phyloP scores from a whole-genome alignment of 2,888 invertebrate genomes.

The Aplocera efformata region DNA sequence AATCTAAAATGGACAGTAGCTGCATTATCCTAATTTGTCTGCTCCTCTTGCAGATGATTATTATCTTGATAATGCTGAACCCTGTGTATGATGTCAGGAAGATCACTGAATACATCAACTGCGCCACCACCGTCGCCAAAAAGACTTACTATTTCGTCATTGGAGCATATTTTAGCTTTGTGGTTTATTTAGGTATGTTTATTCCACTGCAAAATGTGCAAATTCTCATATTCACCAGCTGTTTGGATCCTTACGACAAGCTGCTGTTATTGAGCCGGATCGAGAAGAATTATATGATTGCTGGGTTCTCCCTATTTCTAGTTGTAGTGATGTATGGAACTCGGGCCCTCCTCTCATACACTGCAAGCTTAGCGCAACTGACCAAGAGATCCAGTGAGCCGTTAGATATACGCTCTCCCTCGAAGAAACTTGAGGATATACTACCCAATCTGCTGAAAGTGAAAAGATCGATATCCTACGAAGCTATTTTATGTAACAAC shows the following conservation, averaged over 20 bases:
- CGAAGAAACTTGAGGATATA: slow-evolving; percentile 33
- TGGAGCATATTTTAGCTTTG: slow-evolving; percentile 42
- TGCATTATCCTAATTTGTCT: slow-evolving; percentile 46
- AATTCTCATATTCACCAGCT: slow-evolving; percentile 38
- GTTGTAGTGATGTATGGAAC: slow-evolving; percentile 56
- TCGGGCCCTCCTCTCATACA: slow-evolving; percentile 45
- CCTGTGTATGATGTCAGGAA: slow-evolving; percentile 55
- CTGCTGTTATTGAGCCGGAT: slow-evolving; percentile 43
- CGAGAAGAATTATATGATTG: slow-evolving; percentile 60
- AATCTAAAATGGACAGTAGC: slow-evolving; percentile 50
- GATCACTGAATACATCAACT: slow-evolving; percentile 40
- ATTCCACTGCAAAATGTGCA: slow-evolving; percentile 50
- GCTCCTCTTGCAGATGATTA: slow-evolving; percentile 56
- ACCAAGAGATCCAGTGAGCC: slow-evolving; percentile 33
- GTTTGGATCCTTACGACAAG: slow-evolving; percentile 46
- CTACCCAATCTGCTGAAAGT: slow-evolving; percentile 51
- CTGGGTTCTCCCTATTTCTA: slow-evolving; percentile 65
- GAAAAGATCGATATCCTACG: slow-evolving; percentile 61
- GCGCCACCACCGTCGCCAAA: slow-evolving; percentile 33
- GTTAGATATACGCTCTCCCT: slow-evolving; percentile 14
- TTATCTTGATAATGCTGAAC: slow-evolving; percentile 56
- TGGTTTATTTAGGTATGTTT: slow-evolving; percentile 61
- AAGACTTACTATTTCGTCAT: slow-evolving; percentile 32
- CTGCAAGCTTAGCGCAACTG: slow-evolving; percentile 44
- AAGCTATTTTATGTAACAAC: slow-evolving; percentile 55